Conservation (phyloP, 2,888 invertebrate species). For the Pyrrhosoma nymphula region DNA sequence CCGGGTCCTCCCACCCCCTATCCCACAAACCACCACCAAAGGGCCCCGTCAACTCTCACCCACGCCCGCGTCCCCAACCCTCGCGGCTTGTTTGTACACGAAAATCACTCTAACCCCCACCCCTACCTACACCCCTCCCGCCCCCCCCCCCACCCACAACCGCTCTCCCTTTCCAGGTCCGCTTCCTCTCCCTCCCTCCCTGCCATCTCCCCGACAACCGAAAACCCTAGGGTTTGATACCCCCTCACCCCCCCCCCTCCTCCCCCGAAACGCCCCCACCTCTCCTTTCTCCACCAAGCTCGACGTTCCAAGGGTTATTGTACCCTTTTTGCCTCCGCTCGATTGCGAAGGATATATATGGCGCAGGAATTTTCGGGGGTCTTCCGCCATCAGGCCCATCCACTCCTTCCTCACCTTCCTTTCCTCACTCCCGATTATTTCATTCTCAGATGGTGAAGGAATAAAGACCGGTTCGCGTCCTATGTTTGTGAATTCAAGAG, state of each 20-base stretch:
- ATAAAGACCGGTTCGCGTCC: not conserved
- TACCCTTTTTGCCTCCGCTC: slow-evolving; percentile 5
- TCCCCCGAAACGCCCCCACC: too few relatives aligned
- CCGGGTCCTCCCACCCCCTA: not conserved
- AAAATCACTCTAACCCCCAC: not conserved
- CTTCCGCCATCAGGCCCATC: not conserved
- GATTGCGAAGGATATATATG: not conserved
- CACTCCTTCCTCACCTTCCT: not conserved
- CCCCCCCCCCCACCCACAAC: not conserved
- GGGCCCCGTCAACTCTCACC: not conserved
- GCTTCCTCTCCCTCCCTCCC: not conserved
- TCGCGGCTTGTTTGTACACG: not conserved
- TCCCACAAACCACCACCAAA: not conserved
- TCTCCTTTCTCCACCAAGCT: not conserved
- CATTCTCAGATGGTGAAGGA: not conserved
- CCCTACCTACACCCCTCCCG: not conserved
- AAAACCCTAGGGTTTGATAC: too few relatives aligned
- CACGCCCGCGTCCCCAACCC: not conserved
- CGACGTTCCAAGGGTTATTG: not conserved
- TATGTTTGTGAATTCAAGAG: too few relatives aligned
- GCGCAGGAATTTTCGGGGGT: not conserved
- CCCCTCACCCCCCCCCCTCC: not conserved
- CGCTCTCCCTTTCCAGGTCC: not conserved
- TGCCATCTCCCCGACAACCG: not conserved
- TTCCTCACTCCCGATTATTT: not conserved